Conservation (phyloP, 2,113 vertebrate genomes). For the Phyllopteryx taeniolatus region DNA sequence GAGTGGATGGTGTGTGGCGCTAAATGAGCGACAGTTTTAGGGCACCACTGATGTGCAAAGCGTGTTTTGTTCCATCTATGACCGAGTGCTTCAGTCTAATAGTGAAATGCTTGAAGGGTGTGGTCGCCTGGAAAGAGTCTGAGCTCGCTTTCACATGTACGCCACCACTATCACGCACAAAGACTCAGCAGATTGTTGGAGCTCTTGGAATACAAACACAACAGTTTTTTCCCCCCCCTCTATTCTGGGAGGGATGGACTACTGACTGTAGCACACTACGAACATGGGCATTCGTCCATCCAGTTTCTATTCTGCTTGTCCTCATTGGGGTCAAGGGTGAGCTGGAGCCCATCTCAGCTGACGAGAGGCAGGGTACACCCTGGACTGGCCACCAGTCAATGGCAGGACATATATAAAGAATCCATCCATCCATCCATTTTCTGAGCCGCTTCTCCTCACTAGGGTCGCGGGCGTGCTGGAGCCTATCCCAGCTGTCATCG, state of each 20-base stretch:
- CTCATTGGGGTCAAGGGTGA: neutral
- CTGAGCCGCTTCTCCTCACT: too few relatives aligned
- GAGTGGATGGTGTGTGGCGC: conserved; percentile 9
- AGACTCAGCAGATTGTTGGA: conserved; percentile 24
- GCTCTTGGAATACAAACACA: conserved; percentile 7
- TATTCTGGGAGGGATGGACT: neutral
- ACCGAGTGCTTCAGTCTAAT: conserved; percentile 20
- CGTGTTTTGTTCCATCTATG: conserved; percentile 31
- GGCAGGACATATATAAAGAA: too few relatives aligned
- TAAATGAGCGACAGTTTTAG: conserved; percentile 35
- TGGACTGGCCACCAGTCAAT: neutral
- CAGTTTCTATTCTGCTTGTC: neutral
- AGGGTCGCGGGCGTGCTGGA: too few relatives aligned
- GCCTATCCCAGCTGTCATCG: too few relatives aligned
- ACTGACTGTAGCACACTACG: neutral
- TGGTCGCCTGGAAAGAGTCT: conserved; percentile 36
- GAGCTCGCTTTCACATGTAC: conserved; percentile 26
- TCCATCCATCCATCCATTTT: too few relatives aligned
- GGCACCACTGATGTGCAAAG: conserved; percentile 29
- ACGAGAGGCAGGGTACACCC: neutral
- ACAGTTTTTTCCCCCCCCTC: neutral
- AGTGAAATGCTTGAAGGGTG: conserved; percentile 53
- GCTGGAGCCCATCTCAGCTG: neutral
- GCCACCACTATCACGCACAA: conserved; percentile 23
- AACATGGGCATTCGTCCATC: neutral